A percentile compares a stretch with the other conserved stretches of the same genome.
phyloP scores from a whole-genome alignment of 2,113 vertebrate species.

The Promerops cafer region DNA sequence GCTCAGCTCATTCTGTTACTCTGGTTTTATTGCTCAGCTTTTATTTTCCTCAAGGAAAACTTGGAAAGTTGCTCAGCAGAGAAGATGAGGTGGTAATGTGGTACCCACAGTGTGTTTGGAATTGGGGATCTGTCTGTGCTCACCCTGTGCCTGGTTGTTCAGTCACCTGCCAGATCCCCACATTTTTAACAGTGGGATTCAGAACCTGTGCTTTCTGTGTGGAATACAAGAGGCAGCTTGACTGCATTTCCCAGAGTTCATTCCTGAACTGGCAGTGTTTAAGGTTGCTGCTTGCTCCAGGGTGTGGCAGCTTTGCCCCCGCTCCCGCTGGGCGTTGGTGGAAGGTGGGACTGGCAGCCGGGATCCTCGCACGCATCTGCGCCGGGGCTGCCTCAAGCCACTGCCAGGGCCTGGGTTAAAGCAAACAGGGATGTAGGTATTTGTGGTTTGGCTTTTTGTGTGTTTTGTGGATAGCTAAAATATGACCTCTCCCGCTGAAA shows the following conservation, averaged over 20 bases:
- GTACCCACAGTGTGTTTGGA: neutral
- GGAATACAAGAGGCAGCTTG: neutral
- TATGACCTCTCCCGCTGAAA: neutral
- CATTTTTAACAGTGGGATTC: neutral
- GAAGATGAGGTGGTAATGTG: neutral
- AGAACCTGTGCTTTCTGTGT: neutral
- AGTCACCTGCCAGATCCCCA: neutral
- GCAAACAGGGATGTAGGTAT: neutral
- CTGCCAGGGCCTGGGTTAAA: neutral
- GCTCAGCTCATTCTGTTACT: neutral
- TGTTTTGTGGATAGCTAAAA: neutral
- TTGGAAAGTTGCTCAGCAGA: neutral
- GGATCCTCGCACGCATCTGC: neutral
- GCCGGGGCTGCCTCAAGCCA: neutral
- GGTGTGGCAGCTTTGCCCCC: neutral
- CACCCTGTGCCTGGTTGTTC: neutral
- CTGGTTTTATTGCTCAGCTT: neutral
- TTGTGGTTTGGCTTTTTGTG: neutral
- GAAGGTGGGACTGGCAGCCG: neutral
- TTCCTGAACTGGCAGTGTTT: neutral
- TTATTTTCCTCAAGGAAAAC: neutral
- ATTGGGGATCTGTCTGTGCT: neutral
- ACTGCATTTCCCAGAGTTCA: neutral
- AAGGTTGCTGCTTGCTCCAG: neutral
- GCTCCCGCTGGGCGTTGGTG: fast-evolving